These are phyloP conservation scores for Anhinga rufa DNA, from an alignment of 2,113 vertebrate genomes.

Conservation along the genomic window DNA sequence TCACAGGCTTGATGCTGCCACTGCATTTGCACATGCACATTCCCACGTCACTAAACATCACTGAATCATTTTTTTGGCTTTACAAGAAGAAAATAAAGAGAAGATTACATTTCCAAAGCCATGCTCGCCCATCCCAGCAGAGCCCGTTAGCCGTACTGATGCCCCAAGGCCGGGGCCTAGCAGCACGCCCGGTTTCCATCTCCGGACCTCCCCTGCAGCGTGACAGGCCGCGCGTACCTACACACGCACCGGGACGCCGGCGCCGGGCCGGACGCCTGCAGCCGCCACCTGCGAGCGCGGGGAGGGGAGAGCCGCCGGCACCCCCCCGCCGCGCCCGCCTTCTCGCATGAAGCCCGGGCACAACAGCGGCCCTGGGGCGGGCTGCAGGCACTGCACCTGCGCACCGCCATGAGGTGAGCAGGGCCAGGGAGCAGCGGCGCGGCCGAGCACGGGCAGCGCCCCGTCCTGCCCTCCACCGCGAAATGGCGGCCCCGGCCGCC, in stretches of 20 bases:
- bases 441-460: too few species aligned
- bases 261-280: not conserved
- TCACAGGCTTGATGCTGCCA: not conserved
- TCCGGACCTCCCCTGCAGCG: not conserved
- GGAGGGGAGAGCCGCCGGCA: rapidly evolving
- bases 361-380: too few species aligned
- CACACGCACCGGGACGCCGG: not conserved
- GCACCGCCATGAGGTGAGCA: too few species aligned
- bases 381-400: too few species aligned
- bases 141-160: rapidly evolving
- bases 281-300: not conserved
- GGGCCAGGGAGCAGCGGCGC: too few species aligned
- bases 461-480: too few species aligned
- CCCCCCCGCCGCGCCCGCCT: too few species aligned
- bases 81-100: not conserved
- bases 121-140: too few species aligned
- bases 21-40: not conserved
- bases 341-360: too few species aligned
- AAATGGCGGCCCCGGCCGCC: too few species aligned
- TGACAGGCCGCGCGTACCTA: not conserved
- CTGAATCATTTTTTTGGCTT: not conserved
- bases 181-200: not conserved
- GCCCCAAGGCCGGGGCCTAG: too few species aligned
- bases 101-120: not conserved
- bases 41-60: not conserved